Base-by-base conservation (phyloP, 2,888 invertebrate species). In the Papilio protenor region DNA sequence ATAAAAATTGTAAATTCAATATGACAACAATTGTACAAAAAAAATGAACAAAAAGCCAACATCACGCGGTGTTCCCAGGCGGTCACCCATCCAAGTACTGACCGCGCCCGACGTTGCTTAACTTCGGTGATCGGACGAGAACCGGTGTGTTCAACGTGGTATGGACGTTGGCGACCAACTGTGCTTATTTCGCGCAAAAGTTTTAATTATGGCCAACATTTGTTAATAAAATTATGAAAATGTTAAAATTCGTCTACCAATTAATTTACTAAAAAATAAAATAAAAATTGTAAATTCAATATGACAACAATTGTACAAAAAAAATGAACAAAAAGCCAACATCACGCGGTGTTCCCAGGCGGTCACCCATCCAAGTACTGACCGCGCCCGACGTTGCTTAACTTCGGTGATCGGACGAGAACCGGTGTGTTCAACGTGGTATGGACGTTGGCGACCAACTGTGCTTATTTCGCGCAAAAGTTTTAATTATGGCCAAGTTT, bases 361-460 rank as follows among this genome's bases (percentile, higher is more conserved):
- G 73, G 77, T 77, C 77, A 77, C 77, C 77, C 77, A 77, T 88
- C 86, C 87, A 87, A 87, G 87, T 87, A 87, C 87, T 87, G 86
- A 87, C 86, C 86, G 83, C 88, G 87, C 87, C 87, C 87, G 86
- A 88, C 85, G 86, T 86, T 88, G 87, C 88, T 88, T 88, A 86
- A 89, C 87, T 89, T 87, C 87, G 88, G 88, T 87, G 87, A 88
- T 88, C 88, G 87, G 88, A 87, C 87, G 87, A 87, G 87, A 87
- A 88, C 87, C 87, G 86, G 87, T 87, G 85, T 85, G 74, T 87
- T 86, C 87, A 87, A 86, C 85, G 83, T 87, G 84, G 86, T 86
- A 86, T 87, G 86, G 85, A 85, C 85, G 85, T 86, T 87, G 86
- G 85, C 86, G 80, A 83, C 18, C 11, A 16, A n/a, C n/a, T n/a